Base-by-base conservation (phyloP, 2,797 vertebrate species). In the Malurus splendens region DNA sequence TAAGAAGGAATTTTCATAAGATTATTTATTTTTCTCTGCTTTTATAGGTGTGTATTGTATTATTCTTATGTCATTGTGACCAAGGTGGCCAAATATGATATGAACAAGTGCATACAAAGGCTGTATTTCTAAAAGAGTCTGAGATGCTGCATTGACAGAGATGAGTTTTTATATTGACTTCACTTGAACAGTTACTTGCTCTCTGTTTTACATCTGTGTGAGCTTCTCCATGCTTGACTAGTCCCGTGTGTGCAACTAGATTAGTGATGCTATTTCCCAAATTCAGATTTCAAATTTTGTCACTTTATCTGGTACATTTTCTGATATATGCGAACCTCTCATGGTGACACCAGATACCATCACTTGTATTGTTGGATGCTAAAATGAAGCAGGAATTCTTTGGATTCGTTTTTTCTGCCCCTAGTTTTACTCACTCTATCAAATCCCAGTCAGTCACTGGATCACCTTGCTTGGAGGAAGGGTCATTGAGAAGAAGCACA, bases 181-280 rank as follows among this genome's bases (percentile, higher is more conserved):
- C 71, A 76, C 36, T 36, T 57, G 14, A 82, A 52, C 4, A 55
- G 23, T n/a, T 50, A 30, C 45, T 74, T 66, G n/a, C 38, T 80
- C 1, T 73, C 39, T 83, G 19, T 39, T 48, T 18, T 66, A 65
- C 38, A 65, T 27, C 55, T 75, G 47, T 45, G 38, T 67, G 62
- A 89, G 36, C 30, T 75, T 62, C 66, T 44, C 48, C 28, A 32
- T 28, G 12, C 54, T 90, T 51, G 59, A 65, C 67, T 33, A 56
- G 20, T 33, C 45, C 67, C 55, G 8, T 39, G 30, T 0, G 0
- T 39, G 12, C 54, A 71, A 41, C 45, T 55, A 28, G 14, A 76
- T 48, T 27, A 82, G 50, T 18, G 28, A 76, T 45, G 25, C 4
- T 62, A 22, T 42, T 70, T 86, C 59, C 52, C 62, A 86, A 86